Base-by-base conservation (phyloP, 2,113 vertebrate genomes). In the Sterrhoptilus dennistouni region DNA sequence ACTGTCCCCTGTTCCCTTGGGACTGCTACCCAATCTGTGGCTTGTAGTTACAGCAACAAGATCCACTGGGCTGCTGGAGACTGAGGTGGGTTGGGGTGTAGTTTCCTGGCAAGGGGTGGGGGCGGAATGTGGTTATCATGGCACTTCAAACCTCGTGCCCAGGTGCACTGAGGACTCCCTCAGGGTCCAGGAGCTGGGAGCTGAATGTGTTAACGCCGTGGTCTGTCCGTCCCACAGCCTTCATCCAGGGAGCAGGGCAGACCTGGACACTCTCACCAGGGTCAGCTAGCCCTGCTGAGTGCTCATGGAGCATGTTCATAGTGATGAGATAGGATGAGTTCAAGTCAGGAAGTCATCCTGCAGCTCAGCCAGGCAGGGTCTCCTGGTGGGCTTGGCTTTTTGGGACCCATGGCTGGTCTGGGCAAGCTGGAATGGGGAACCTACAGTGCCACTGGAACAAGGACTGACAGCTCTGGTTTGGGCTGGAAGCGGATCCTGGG, bases 181-280 rank as follows among this genome's bases (percentile, higher is more conserved):
- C 24, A 60, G 52, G 28, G 20, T 20, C 25, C 0, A 0, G n/a
- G 27, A 64, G 25, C 29, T 2, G 7, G 36, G 36, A 61, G 15
- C 6, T 75, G 50, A 42, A 27, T 65, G 52, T 50, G 57, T 31
- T 33, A 28, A 35, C 5, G 28, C 13, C 4, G 2, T 31, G 33
- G 14, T 36, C 29, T 78, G 20, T 65, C 57, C 45, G 64, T 70
- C 54, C 53, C 33, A 45, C 33, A 12, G 5, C n/a, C 17, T 11
- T 50, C 38, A 50, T 24, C 31, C 54, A 59, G 21, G 18, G 27
- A 89, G 25, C 47, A 33, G 53, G 9, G 29, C 29, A 47, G 29
- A 20, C 9, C 44, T 64, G 78, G 54, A 64, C n/a, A 42, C 16
- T 27, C 38, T 76, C 4, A 0, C 17, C 45, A 38, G 31, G 27